These are phyloP conservation scores for Eurypyga helias DNA, from an alignment of 2,113 vertebrate genomes.

Conservation along the genomic window DNA sequence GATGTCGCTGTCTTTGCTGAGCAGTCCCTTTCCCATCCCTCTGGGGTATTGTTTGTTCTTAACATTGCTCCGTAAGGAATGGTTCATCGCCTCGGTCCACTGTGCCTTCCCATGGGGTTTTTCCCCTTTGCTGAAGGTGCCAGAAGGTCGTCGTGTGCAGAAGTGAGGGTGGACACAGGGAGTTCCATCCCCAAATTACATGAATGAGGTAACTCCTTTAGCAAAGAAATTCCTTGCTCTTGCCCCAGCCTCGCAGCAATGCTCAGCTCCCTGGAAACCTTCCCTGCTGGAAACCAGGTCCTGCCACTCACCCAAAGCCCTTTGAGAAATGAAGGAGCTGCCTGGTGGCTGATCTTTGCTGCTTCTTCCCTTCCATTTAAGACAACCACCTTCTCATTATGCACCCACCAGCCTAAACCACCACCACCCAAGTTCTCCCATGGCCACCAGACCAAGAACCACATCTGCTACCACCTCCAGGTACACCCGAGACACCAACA, in stretches of 20 bases:
- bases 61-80: not conserved
- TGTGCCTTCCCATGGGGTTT: rapidly evolving
- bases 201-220: not conserved
- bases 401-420: not conserved
- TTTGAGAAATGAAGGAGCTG: not conserved
- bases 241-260: not conserved
- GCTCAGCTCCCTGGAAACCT: not conserved
- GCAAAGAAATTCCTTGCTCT: not conserved
- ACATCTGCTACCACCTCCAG: not conserved
- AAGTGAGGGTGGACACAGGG: not conserved
- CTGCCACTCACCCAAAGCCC: not conserved
- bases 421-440: not conserved
- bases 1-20: not conserved
- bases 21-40: not conserved
- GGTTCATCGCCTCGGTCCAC: not conserved
- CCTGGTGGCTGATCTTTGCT: not conserved
- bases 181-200: not conserved
- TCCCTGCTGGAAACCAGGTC: not conserved
- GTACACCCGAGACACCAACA: not conserved
- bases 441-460: not conserved
- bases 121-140: not conserved
- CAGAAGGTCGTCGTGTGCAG: not conserved
- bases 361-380: not conserved
- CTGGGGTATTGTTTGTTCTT: not conserved
- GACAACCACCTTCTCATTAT: not conserved